Conservation (phyloP, 2,888 invertebrate species). For the Caenorhabditis sp. region DNA sequence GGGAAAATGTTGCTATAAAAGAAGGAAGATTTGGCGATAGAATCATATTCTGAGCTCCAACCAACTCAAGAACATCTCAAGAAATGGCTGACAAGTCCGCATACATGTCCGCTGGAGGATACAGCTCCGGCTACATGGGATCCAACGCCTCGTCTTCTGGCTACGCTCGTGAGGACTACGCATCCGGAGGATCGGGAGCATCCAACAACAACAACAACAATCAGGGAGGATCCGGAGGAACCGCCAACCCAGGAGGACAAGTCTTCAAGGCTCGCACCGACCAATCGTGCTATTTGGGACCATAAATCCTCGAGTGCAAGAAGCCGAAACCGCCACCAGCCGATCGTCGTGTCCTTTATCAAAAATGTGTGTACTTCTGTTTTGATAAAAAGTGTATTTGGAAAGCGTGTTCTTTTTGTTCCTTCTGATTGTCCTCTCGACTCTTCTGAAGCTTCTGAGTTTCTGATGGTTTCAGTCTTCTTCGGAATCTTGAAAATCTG, state of each 20-base stretch:
- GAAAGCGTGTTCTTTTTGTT: background rate
- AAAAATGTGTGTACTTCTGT: slow-evolving; percentile 17
- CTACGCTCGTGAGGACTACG: slow-evolving; percentile 60
- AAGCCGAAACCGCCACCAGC: slow-evolving; percentile 31
- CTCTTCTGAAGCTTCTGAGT: too few species aligned
- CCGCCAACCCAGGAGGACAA: slow-evolving; percentile 50
- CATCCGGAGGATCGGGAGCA: slow-evolving; percentile 44
- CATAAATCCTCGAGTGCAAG: slow-evolving; percentile 19
- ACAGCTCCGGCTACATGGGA: slow-evolving; percentile 63
- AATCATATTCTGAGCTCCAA: slow-evolving; percentile 29
- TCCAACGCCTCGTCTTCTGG: slow-evolving; percentile 60
- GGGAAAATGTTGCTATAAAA: slow-evolving; percentile 26
- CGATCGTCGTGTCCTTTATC: slow-evolving; percentile 43
- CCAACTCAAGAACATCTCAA: slow-evolving; percentile 42
- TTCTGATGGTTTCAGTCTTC: too few species aligned
- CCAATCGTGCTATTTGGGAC: slow-evolving; percentile 53
- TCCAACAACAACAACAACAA: slow-evolving; percentile 38
- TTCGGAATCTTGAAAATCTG: too few species aligned
- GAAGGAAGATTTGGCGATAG: background rate
- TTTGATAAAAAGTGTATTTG: slow-evolving; percentile 30
- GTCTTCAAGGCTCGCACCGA: slow-evolving; percentile 66
- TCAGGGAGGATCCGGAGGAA: slow-evolving; percentile 39
- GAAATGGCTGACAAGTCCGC: slow-evolving; percentile 63
- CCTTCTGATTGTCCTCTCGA: too few species aligned
- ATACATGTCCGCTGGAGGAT: slow-evolving; percentile 63